Conservation (phyloP, 2,797 vertebrate genomes). For the Coreius guichenoti region DNA sequence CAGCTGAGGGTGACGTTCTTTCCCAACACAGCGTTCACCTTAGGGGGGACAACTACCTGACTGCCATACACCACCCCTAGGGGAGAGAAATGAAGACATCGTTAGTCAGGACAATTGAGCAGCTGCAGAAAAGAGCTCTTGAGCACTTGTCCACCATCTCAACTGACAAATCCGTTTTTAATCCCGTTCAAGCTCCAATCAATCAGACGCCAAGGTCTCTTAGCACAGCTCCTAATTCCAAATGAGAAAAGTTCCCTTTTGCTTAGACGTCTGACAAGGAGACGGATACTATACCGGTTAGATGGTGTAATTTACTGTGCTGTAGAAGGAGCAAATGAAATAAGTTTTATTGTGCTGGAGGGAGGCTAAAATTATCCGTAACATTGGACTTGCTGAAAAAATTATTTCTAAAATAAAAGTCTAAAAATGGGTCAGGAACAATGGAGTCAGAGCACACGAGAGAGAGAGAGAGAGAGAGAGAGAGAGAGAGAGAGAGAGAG, state of each 20-base stretch:
- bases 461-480: too few relatives aligned
- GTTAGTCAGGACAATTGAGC: slow-evolving; percentile 23
- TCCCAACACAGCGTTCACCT: slow-evolving; percentile 91
- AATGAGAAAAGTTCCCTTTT: neutral
- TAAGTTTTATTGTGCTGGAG: slow-evolving; percentile 11
- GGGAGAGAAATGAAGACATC: slow-evolving; percentile 26
- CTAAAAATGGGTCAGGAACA: slow-evolving; percentile 41
- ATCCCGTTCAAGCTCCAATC: slow-evolving; percentile 32
- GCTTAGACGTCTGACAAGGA: neutral
- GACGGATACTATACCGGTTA: neutral
- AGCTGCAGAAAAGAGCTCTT: slow-evolving; percentile 27
- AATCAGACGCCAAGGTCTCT: slow-evolving; percentile 30
- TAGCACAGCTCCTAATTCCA: slow-evolving; percentile 9
- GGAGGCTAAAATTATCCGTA: slow-evolving; percentile 41
- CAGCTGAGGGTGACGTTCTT: slow-evolving; percentile 95
- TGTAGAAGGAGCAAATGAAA: slow-evolving; percentile 41
- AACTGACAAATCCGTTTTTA: slow-evolving; percentile 37
- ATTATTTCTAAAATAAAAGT: slow-evolving; percentile 43
- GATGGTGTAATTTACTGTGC: slow-evolving; percentile 4
- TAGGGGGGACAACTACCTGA: slow-evolving; percentile 88
- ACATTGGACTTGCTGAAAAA: slow-evolving; percentile 35
- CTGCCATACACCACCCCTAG: slow-evolving; percentile 88
- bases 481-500: too few relatives aligned
- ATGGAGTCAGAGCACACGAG: slow-evolving; percentile 2
- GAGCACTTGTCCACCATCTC: slow-evolving; percentile 14